Evolutionary conservation across 2,888 invertebrate species (phyloP).

Genomic region (Hydropsyche betteni): DNA sequence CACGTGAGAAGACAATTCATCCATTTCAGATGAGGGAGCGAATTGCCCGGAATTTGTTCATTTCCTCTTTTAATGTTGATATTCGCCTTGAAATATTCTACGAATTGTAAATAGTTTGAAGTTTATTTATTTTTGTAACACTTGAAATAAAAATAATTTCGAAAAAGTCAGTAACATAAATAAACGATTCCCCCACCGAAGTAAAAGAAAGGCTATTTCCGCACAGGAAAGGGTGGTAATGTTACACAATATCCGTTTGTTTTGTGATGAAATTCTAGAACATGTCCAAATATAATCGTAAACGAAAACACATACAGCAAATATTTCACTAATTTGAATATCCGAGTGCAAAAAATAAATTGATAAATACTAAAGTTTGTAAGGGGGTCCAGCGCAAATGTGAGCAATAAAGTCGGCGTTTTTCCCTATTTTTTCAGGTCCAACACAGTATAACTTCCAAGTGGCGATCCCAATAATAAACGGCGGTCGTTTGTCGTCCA

Average conservation of each 20-base stretch:
- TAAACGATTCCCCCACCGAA: conserved; percentile 7
- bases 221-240: conserved; percentile 49
- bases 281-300: too few relatives aligned
- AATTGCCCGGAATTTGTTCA: too few relatives aligned
- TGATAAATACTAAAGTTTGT: too few relatives aligned
- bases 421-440: conserved; percentile 33
- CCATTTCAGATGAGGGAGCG: conserved; percentile 37
- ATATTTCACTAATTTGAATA: too few relatives aligned
- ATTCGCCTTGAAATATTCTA: background rate
- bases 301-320: too few relatives aligned
- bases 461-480: conserved; percentile 51
- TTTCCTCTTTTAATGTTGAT: conserved; percentile 11
- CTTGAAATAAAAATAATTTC: too few relatives aligned
- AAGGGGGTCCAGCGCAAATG: background rate
- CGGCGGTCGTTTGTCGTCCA: conserved; percentile 51
- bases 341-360: too few relatives aligned
- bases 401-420: conserved; percentile 16
- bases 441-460: conserved; percentile 51
- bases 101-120: background rate
- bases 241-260: conserved; percentile 49
- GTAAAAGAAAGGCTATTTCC: conserved; percentile 49
- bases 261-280: conserved; percentile 26
- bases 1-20: conserved; percentile 50
- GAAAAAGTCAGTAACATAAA: too few relatives aligned
- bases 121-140: too few relatives aligned